Evolutionary conservation across 2,113 vertebrate genomes (phyloP).

Genomic region (Colossoma macropomum): DNA sequence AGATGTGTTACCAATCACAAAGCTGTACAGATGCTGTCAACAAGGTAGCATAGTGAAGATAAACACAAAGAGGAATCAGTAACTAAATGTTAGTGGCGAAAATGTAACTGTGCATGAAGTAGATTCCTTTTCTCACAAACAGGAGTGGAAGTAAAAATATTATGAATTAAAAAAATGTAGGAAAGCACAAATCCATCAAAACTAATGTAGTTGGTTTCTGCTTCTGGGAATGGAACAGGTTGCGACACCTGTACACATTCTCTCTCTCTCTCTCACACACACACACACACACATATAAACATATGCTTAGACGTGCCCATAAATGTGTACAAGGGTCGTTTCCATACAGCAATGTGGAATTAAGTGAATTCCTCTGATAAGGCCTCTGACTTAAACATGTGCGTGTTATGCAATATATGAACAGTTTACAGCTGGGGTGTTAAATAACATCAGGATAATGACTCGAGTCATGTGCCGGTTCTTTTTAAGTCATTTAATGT

Average conservation of each 20-base stretch:
- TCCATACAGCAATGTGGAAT: conserved; percentile 24
- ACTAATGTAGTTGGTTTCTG: too few species aligned
- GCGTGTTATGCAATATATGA: neutral
- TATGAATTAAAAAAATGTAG: too few species aligned
- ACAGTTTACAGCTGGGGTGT: neutral
- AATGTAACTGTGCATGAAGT: too few species aligned
- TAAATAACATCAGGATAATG: neutral
- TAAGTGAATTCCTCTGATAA: conserved; percentile 54
- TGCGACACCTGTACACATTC: neutral
- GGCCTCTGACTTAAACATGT: neutral
- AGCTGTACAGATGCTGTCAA: too few species aligned
- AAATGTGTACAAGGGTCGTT: conserved; percentile 58
- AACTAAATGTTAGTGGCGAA: too few species aligned
- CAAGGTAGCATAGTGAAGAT: too few species aligned
- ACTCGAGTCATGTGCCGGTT: neutral
- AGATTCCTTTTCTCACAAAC: too few species aligned
- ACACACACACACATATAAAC: conserved; percentile 14
- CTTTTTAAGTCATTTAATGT: neutral
- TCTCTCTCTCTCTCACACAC: neutral
- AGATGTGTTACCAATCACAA: too few species aligned
- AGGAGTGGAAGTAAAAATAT: too few species aligned
- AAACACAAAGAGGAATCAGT: too few species aligned
- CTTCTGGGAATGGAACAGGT: too few species aligned
- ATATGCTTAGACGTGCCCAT: neutral
- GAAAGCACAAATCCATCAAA: too few species aligned